phyloP scores from a whole-genome alignment of 2,797 vertebrate species.

The Enteromius radiatus region DNA sequence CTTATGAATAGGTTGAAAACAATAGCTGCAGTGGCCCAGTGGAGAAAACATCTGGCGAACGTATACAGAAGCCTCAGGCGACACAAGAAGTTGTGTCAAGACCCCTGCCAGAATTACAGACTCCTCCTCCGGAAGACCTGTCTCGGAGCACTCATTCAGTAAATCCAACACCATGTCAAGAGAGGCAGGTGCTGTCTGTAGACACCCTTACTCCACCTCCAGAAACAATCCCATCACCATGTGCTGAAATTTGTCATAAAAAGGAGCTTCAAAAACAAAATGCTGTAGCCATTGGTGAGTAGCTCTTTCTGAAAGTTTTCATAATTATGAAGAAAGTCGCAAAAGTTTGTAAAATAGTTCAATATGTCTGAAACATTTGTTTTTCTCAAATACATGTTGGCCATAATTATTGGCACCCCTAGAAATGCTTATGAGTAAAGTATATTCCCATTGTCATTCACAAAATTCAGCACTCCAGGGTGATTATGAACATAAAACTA shows the following conservation, averaged over 20 bases:
- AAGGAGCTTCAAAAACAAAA: slow-evolving; percentile 52
- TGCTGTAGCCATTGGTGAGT: slow-evolving; percentile 63
- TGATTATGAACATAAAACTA: too few species aligned
- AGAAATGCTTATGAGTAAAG: too few species aligned
- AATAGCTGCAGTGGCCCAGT: slow-evolving; percentile 42
- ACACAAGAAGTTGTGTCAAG: slow-evolving; percentile 55
- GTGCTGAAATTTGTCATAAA: slow-evolving; percentile 61
- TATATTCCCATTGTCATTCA: too few species aligned
- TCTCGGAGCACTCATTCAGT: slow-evolving; percentile 51
- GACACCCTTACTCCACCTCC: slow-evolving; percentile 81
- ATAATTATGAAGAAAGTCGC: background rate
- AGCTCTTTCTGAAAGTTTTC: background rate
- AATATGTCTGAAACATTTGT: background rate
- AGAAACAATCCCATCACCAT: slow-evolving; percentile 67
- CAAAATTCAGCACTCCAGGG: too few species aligned
- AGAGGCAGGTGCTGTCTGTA: slow-evolving; percentile 70
- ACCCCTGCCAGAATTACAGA: slow-evolving; percentile 76
- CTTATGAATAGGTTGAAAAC: slow-evolving; percentile 42
- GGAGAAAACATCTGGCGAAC: slow-evolving; percentile 55
- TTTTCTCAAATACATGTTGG: too few species aligned
- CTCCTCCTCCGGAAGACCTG: slow-evolving; percentile 76
- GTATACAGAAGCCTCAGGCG: slow-evolving; percentile 24
- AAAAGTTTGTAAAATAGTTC: background rate
- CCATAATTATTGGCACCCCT: too few species aligned
- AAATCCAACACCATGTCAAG: slow-evolving; percentile 66